Evolutionary conservation across 2,888 invertebrate species (phyloP), one percentile per base, ranked within the genome.

Genomic region (Hyposoter didymator): DNA sequence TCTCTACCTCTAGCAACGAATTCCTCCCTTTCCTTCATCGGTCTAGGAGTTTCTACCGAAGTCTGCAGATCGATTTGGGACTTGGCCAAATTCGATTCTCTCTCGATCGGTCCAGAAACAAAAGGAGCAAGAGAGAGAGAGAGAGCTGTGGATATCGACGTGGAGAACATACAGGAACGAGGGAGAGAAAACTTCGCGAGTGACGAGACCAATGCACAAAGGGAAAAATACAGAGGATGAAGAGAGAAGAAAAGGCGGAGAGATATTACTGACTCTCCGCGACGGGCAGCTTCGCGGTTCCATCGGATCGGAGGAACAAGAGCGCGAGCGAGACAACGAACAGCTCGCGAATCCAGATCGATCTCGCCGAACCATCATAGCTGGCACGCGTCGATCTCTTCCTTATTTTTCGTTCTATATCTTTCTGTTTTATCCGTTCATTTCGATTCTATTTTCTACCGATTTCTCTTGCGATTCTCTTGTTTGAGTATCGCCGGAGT

Each of bases 41-140:
- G 19, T 45, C 67, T 59, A 10, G 17, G 55, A 85, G 43, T 73
- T 78, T 59, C 62, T 47, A 35, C 12, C 28, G 47, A 45, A 49
- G 88, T 86, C 84, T 78, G 78, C 85, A 82, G 88, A 90, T 90
- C 90, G 89, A 88, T 90, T 91, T 91, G 91, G 90, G 86, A 84
- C 89, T 86, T 81, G 83, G 90, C 91, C 91, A 91, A 91, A 85
- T 88, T 89, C 90, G 88, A 90, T 90, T 90, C 88, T 59, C 89
- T 86, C 84, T 88, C 80, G 80, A 85, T 82, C 73, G 80, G 49
- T 32, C 62, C 45, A 64, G 43, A 55, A 43, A 80, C 35, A 52
- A 62, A 80, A 39, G 19, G 49, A 64, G 52, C 43, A 28, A n/a
- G 22, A 55, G 28, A 59, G n/a, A 64, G 52, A 52, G 32, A n/a